phyloP scores from a whole-genome alignment of 2,113 vertebrate genomes.

The Oncorhynchus keta region DNA sequence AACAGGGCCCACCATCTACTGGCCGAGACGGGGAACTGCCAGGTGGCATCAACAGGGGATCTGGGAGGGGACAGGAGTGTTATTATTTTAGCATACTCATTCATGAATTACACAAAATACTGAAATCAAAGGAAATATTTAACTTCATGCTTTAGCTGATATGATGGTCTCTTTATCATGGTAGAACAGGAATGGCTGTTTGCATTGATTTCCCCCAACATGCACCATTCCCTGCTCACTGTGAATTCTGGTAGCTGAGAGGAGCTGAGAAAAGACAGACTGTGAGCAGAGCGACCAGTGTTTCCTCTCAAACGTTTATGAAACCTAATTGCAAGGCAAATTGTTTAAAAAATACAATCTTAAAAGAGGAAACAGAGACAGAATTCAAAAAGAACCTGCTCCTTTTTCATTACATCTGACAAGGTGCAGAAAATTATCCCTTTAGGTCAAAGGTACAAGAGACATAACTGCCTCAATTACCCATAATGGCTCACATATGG shows the following conservation, averaged over 20 bases:
- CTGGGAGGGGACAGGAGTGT: background rate
- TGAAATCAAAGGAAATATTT: background rate
- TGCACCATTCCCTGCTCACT: slow-evolving; percentile 18
- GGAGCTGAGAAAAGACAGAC: slow-evolving; percentile 19
- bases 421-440: slow-evolving; percentile 69
- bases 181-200: background rate
- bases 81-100: too few relatives aligned
- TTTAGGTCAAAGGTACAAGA: slow-evolving; percentile 71
- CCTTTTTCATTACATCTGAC: slow-evolving; percentile 70
- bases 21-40: slow-evolving; percentile 52
- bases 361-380: slow-evolving; percentile 17
- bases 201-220: slow-evolving; percentile 11
- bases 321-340: slow-evolving; percentile 53
- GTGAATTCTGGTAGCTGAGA: slow-evolving; percentile 9
- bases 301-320: slow-evolving; percentile 18
- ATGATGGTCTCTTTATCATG: background rate
- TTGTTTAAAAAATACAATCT: slow-evolving; percentile 37
- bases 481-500: slow-evolving; percentile 73
- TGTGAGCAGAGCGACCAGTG: background rate
- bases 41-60: background rate
- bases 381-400: slow-evolving; percentile 43
- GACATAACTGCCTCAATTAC: slow-evolving; percentile 72
- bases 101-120: background rate
- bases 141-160: background rate
- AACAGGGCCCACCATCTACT: slow-evolving; percentile 76